Percentiles rank a stretch among this genome's conserved stretches.
Evolutionary conservation across 2,113 vertebrate genomes (phyloP).

Genomic region (Agapornis roseicollis): DNA sequence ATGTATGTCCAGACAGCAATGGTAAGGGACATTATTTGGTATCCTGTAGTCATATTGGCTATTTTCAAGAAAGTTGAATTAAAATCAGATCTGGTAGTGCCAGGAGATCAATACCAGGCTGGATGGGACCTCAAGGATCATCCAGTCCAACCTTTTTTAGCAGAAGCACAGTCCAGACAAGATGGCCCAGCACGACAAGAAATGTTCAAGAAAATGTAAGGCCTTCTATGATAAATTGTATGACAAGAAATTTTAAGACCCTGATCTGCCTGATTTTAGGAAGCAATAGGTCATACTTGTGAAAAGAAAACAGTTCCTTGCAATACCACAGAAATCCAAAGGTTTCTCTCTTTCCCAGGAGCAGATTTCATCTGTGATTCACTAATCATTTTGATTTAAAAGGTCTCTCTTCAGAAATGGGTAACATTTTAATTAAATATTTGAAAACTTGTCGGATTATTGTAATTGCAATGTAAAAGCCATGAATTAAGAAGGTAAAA

Average conservation of each 20-base stretch:
- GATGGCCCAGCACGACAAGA: neutral
- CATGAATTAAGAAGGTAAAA: conserved; percentile 33
- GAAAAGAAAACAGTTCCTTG: neutral
- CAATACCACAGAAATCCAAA: neutral
- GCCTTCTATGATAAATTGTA: neutral
- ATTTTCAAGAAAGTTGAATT: neutral
- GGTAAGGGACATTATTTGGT: neutral
- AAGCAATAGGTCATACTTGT: neutral
- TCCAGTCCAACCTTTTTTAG: neutral
- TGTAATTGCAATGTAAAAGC: conserved; percentile 35
- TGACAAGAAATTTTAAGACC: neutral
- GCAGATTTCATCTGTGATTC: neutral
- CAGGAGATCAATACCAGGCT: neutral
- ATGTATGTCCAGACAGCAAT: neutral
- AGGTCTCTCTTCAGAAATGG: neutral
- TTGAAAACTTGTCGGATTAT: neutral
- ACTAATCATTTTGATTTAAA: conserved; percentile 3
- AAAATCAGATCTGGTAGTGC: neutral
- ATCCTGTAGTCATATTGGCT: neutral
- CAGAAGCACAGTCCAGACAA: neutral
- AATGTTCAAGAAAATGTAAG: neutral
- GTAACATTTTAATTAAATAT: conserved; percentile 22
- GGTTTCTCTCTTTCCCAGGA: neutral
- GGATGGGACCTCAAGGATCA: neutral
- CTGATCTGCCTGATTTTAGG: neutral